Conservation (phyloP, 2,888 invertebrate genomes). For the Anarsia innoxiella region DNA sequence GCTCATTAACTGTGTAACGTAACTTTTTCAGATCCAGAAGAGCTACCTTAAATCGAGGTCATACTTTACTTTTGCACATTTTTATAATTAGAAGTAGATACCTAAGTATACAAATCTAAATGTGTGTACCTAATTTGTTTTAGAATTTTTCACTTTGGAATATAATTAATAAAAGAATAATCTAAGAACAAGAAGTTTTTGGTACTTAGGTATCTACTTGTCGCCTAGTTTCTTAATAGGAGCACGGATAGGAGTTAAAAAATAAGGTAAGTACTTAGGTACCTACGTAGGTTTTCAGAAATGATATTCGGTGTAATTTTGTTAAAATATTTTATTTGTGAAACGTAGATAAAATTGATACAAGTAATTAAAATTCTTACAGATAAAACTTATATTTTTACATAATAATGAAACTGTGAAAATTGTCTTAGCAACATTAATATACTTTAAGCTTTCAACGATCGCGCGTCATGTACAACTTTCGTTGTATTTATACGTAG, state of each 20-base stretch:
- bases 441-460: conserved; percentile 45
- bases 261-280: too few species aligned
- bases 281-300: too few species aligned
- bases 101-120: too few species aligned
- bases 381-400: conserved; percentile 67
- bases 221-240: too few species aligned
- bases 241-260: too few species aligned
- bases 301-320: conserved; percentile 40
- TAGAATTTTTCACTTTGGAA: too few species aligned
- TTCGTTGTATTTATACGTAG: conserved; percentile 49
- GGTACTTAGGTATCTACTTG: too few species aligned
- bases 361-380: conserved; percentile 74
- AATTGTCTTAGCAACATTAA: conserved; percentile 64
- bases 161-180: too few species aligned
- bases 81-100: too few species aligned
- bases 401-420: conserved; percentile 68
- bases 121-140: too few species aligned
- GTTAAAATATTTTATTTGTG: conserved; percentile 75
- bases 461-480: conserved; percentile 47
- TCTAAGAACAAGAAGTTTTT: too few species aligned
- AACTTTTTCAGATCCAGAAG: not conserved
- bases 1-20: not conserved
- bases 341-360: conserved; percentile 75
- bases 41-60: not conserved
- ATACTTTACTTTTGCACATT: too few species aligned